Evolutionary conservation across 2,113 vertebrate genomes (phyloP), one percentile per base, ranked within the genome.

Genomic region (Chaenocephalus aceratus): DNA sequence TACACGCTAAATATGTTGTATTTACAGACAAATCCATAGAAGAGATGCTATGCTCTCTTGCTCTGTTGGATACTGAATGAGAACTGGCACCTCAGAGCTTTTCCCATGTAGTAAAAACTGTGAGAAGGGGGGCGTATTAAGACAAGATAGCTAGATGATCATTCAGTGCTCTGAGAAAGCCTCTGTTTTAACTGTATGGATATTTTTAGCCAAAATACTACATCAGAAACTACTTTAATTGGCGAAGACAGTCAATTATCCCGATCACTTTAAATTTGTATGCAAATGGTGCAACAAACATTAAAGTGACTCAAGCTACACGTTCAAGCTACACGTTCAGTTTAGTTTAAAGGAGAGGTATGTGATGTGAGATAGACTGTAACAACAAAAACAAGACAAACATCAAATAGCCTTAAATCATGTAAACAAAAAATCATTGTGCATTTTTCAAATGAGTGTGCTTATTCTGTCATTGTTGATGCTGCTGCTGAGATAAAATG

Each of bases 351-450:
- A 75, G 71, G 80, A 87, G 90, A 91, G 77, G 85, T 84, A 79
- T 82, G 85, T 88, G 82, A 79, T 71, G 70, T 58, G 80, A 90
- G 83, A 82, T 78, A 12, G 77, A 79, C 66, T 41, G 87, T 64
- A 71, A 82, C 79, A 84, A 79, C 89, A 61, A 76, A 86, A 51
- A 87, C 58, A 72, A 93, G 84, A 86, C 72, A 77, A 86, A 88
- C 82, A 87, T 86, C 83, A 89, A 93, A 92, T 67, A 76, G 90
- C 79, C 86, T 89, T 86, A 90, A 92, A 87, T 90, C 83, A 90
- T 94, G 93, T 94, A 94, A 94, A 94, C 94, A 93, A 93, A 92
- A 93, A 89, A 88, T 93, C 87, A 83, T 93, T 95, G 94, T 94
- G 93, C 93, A 94, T 93, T 93, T 88, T 87, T 86, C 14, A 79